Conservation (phyloP, 2,888 invertebrate species). For the Sinohyriopsis cumingii region DNA sequence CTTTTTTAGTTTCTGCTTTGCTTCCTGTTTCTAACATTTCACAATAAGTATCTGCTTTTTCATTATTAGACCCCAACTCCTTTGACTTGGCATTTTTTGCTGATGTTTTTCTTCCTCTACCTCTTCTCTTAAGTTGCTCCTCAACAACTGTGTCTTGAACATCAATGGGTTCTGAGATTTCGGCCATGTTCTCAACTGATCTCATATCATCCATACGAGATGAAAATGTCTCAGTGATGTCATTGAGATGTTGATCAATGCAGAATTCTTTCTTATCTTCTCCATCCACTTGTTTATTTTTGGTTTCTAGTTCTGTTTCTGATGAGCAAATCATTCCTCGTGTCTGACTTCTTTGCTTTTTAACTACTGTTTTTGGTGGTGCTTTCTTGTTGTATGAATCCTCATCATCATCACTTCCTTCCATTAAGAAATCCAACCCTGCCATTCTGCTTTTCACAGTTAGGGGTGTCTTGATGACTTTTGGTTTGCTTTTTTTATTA, state of each 20-base stretch:
- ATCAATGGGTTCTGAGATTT: background rate
- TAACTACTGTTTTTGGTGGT: slow-evolving; percentile 9
- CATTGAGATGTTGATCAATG: no score
- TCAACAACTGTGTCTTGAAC: slow-evolving; percentile 16
- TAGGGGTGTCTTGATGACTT: slow-evolving; percentile 30
- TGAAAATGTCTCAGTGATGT: no score
- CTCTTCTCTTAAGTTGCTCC: slow-evolving; percentile 8
- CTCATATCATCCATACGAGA: no score
- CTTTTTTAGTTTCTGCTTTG: slow-evolving; percentile 3
- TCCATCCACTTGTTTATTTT: background rate
- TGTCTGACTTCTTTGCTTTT: slow-evolving; percentile 3
- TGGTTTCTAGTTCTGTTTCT: slow-evolving; percentile 19
- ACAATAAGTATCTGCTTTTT: background rate
- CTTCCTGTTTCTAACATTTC: slow-evolving; percentile 1
- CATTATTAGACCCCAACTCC: background rate
- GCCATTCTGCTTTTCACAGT: slow-evolving; percentile 29
- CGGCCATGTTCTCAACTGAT: no score
- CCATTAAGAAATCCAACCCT: slow-evolving; percentile 30
- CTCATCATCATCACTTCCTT: slow-evolving; percentile 35
- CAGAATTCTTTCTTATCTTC: no score
- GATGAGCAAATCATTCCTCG: slow-evolving; percentile 1
- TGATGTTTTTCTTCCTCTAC: slow-evolving; percentile 3
- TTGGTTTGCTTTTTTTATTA: background rate
- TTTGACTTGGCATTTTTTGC: slow-evolving; percentile 5
- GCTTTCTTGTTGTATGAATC: background rate